These are phyloP conservation scores for Chlamydotis undulata DNA, from an alignment of 2,113 vertebrate genomes.

Conservation along the genomic window DNA sequence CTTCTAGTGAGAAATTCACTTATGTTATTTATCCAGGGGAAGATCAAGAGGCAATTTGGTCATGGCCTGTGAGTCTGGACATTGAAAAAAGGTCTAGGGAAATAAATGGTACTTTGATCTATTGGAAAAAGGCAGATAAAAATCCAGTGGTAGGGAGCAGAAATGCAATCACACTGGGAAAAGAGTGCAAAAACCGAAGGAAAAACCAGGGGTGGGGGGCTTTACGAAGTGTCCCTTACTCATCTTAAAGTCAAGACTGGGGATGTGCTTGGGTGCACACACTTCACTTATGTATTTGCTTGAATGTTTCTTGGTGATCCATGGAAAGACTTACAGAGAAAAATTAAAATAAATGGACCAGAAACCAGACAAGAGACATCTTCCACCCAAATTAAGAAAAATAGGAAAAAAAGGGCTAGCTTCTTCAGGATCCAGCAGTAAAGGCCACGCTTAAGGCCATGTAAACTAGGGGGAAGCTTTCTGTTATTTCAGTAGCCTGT, in stretches of 20 bases:
- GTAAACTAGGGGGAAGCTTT: background rate
- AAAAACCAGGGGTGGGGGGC: background rate
- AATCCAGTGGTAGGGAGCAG: background rate
- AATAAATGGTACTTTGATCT: conserved; percentile 22
- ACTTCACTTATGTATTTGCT: background rate
- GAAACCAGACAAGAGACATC: background rate
- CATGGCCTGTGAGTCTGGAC: background rate
- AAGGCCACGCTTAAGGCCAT: background rate
- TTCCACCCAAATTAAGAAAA: background rate
- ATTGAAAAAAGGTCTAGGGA: background rate
- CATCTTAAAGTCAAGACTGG: background rate
- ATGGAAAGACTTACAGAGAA: background rate
- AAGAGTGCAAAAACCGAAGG: background rate
- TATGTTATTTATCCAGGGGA: conserved; percentile 21
- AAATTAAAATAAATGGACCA: background rate
- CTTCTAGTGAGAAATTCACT: background rate
- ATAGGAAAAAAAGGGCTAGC: background rate
- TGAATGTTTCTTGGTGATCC: background rate
- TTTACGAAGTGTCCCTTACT: background rate
- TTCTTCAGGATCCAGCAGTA: background rate
- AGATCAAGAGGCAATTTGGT: conserved; percentile 46
- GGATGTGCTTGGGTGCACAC: background rate
- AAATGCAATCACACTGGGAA: background rate
- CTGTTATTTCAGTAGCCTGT: background rate
- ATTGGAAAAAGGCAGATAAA: background rate